Percentiles rank a stretch among this genome's conserved stretches.
phyloP scores from a whole-genome alignment of 2,113 vertebrate species.

The Cettia cetti region DNA sequence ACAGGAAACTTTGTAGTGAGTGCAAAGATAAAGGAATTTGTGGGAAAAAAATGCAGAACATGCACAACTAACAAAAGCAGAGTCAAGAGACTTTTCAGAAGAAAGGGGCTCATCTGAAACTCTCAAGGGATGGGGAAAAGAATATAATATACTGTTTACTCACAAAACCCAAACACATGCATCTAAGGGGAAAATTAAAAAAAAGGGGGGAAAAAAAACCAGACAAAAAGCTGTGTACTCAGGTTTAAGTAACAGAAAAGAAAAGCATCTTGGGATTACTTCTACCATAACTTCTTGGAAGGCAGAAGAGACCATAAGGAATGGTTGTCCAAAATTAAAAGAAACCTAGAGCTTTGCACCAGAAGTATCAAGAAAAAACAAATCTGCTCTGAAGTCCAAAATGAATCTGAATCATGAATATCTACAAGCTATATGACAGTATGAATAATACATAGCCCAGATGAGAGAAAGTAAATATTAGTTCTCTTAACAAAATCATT shows the following conservation, averaged over 20 bases:
- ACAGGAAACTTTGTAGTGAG: background rate
- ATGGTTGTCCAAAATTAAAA: background rate
- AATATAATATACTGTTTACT: background rate
- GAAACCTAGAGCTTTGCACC: background rate
- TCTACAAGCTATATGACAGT: background rate
- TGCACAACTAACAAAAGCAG: background rate
- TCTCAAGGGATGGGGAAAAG: rapidly evolving
- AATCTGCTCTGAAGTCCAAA: background rate
- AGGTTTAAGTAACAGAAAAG: background rate
- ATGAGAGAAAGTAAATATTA: conserved; percentile 35
- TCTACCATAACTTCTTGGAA: background rate
- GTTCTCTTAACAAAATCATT: background rate
- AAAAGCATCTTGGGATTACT: background rate
- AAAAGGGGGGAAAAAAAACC: background rate
- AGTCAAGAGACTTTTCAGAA: background rate
- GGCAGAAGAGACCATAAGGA: background rate
- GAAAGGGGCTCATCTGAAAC: background rate
- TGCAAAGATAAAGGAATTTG: background rate
- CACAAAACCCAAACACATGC: background rate
- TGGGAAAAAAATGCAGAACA: background rate
- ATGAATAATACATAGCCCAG: conserved; percentile 39
- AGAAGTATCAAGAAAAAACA: background rate
- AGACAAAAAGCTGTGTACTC: background rate
- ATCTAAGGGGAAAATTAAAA: background rate
- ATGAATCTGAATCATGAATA: background rate